phyloP scores from a whole-genome alignment of 1,140 invertebrate genomes.

The Scaptomyza montana region DNA sequence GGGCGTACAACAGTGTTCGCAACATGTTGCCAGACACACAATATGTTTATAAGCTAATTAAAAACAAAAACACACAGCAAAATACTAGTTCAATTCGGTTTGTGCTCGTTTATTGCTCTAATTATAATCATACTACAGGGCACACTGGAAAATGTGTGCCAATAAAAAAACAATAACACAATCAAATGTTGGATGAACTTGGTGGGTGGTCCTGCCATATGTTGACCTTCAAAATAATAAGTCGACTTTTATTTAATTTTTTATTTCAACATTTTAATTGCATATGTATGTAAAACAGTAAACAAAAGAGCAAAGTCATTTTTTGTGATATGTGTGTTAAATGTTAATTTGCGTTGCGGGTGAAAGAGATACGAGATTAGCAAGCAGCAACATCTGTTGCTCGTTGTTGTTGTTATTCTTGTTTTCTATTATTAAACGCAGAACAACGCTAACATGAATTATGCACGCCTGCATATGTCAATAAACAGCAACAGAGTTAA shows the following conservation, averaged over 20 bases:
- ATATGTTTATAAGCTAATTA: slow-evolving; percentile 50
- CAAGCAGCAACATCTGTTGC: not conserved
- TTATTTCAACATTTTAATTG: slow-evolving; percentile 9
- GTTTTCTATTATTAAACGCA: slow-evolving; percentile 27
- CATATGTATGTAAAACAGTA: slow-evolving; percentile 16
- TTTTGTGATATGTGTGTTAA: slow-evolving; percentile 31
- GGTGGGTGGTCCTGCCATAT: slow-evolving; percentile 26
- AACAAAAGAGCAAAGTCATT: slow-evolving; percentile 64
- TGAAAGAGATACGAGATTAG: too few relatives aligned
- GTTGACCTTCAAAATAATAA: slow-evolving; percentile 56
- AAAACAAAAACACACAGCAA: slow-evolving; percentile 26
- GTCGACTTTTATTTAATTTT: slow-evolving; percentile 1
- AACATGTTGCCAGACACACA: slow-evolving; percentile 52
- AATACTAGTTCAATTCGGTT: slow-evolving; percentile 47
- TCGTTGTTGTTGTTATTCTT: slow-evolving; percentile 10
- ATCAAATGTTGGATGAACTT: slow-evolving; percentile 9
- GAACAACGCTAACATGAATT: not conserved
- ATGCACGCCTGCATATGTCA: slow-evolving; percentile 25
- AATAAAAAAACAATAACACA: slow-evolving; percentile 49
- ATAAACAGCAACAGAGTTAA: slow-evolving; percentile 17
- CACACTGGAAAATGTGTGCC: slow-evolving; percentile 47
- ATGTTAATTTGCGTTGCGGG: slow-evolving; percentile 52
- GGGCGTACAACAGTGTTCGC: slow-evolving; percentile 35
- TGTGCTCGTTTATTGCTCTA: slow-evolving; percentile 43
- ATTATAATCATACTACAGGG: slow-evolving; percentile 3